These are phyloP conservation scores for Uloborus plumipes DNA, from an alignment of 2,888 invertebrate species.

Conservation along the genomic window DNA sequence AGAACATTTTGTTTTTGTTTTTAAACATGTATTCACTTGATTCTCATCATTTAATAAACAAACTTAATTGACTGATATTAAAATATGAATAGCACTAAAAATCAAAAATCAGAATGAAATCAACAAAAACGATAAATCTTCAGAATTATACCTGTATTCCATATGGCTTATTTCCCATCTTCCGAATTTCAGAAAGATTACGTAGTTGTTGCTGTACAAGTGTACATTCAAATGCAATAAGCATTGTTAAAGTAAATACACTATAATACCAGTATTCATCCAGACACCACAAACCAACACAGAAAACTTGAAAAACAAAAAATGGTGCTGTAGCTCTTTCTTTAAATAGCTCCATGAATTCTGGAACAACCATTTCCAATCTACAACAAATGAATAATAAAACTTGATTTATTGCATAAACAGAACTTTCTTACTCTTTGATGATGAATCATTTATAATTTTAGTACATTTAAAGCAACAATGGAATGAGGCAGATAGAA, in stretches of 20 bases:
- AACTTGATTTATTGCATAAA: no score
- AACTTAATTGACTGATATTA: no score
- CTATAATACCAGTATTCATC: slow-evolving; percentile 99
- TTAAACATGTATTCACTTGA: no score
- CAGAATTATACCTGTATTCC: slow-evolving; percentile 78
- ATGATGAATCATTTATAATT: no score
- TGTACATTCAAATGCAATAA: slow-evolving; percentile 96
- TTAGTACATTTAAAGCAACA: no score
- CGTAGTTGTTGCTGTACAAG: slow-evolving; percentile 96
- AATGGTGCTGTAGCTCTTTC: slow-evolving; percentile 99
- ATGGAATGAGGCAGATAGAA: no score
- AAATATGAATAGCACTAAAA: no score
- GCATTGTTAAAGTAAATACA: slow-evolving; percentile 94
- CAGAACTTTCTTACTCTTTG: no score
- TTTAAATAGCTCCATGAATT: slow-evolving; percentile 95
- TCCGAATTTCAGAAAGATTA: slow-evolving; percentile 98
- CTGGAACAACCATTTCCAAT: slow-evolving; percentile 88
- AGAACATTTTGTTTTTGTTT: no score
- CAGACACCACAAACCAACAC: slow-evolving; percentile 97
- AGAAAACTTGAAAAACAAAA: slow-evolving; percentile 99
- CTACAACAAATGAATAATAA: slow-evolving; percentile 71
- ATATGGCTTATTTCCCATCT: slow-evolving; percentile 99
- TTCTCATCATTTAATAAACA: no score
- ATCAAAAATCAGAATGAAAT: no score
- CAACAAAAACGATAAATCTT: no score